Conservation (phyloP, 2,888 invertebrate species). For the Napeogenes sylphis region DNA sequence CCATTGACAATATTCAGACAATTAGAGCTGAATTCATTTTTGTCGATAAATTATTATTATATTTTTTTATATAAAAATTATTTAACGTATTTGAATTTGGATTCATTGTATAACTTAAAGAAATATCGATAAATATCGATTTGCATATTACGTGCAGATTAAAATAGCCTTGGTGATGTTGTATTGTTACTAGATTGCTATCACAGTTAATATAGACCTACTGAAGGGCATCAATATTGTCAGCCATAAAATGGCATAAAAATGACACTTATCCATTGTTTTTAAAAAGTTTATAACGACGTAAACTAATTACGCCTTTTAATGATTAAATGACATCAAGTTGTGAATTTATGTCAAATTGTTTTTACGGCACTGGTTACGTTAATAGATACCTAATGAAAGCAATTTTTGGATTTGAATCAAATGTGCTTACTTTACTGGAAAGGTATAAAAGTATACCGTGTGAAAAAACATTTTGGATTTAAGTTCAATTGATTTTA, state of each 20-base stretch:
- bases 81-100: background rate
- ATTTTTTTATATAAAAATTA: background rate
- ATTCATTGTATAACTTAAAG: background rate
- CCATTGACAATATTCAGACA: slow-evolving; percentile 2
- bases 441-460: too few species aligned
- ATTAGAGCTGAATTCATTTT: slow-evolving; percentile 6
- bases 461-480: too few species aligned
- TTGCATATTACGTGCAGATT: slow-evolving; percentile 1
- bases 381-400: too few species aligned
- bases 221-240: background rate
- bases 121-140: background rate
- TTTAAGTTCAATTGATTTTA: too few species aligned
- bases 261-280: too few species aligned
- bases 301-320: too few species aligned
- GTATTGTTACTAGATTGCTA: background rate
- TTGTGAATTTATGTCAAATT: too few species aligned
- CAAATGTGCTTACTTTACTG: too few species aligned
- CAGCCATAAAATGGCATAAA: background rate
- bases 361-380: too few species aligned
- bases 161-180: slow-evolving; percentile 2
- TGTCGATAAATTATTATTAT: slow-evolving; percentile 13
- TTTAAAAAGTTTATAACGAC: too few species aligned
- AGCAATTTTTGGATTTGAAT: too few species aligned
- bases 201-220: background rate
- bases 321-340: too few species aligned